Percentiles rank a stretch among this genome's conserved stretches.
phyloP scores from a whole-genome alignment of 2,888 invertebrate genomes.

The Willowsia nigromaculata region DNA sequence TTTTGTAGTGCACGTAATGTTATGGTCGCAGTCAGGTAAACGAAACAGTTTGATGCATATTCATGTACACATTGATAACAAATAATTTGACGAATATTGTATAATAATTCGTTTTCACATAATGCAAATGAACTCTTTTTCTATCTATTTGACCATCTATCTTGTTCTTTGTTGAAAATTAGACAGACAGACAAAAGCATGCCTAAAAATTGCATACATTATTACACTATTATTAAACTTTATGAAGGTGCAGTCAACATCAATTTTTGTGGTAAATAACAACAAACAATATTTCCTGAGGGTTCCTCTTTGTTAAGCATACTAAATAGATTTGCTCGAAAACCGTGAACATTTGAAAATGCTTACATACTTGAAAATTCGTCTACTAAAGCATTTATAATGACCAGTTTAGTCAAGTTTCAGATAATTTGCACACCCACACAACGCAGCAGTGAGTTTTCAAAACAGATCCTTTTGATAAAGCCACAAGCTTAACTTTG shows the following conservation, averaged over 20 bases:
- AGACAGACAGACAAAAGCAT: neutral
- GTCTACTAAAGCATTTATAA: neutral
- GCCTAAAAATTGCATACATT: conserved; percentile 10
- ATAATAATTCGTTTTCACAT: conserved; percentile 30
- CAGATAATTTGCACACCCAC: conserved; percentile 23
- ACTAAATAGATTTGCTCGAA: conserved; percentile 22
- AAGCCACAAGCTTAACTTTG: neutral
- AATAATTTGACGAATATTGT: conserved; percentile 19
- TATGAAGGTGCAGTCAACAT: neutral
- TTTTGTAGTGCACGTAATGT: neutral
- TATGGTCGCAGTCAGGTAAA: neutral
- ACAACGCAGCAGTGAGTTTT: neutral
- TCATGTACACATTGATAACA: neutral
- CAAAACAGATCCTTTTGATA: neutral
- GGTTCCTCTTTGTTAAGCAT: conserved; percentile 48
- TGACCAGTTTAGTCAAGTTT: conserved; percentile 17
- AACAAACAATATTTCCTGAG: conserved; percentile 34
- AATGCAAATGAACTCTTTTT: conserved; percentile 34
- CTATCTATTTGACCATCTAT: conserved; percentile 49
- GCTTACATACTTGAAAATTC: neutral
- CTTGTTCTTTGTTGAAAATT: neutral
- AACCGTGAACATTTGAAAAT: conserved; percentile 12
- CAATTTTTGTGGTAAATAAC: neutral
- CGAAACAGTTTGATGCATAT: neutral
- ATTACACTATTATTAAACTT: neutral